Evolutionary conservation across 1,140 invertebrate genomes (phyloP).

Genomic region (Drosophila carrolli): DNA sequence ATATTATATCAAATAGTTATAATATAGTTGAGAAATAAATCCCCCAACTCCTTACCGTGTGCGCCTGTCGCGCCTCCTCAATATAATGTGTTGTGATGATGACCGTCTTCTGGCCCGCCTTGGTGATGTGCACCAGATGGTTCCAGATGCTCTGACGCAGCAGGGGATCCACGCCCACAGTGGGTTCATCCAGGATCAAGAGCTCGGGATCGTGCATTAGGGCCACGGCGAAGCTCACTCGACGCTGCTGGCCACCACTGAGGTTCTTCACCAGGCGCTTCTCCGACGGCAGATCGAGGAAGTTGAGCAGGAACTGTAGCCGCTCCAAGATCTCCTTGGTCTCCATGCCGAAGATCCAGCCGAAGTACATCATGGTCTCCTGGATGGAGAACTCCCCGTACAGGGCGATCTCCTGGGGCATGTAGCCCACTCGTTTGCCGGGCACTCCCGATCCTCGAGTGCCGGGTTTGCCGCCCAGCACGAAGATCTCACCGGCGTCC

Average conservation of each 20-base stretch:
- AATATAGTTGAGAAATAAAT: too few relatives aligned
- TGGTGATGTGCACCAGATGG: constrained; percentile 93
- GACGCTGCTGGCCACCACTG: constrained; percentile 96
- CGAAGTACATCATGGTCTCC: constrained; percentile 98
- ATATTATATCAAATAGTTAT: too few relatives aligned
- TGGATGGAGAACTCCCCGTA: constrained; percentile 97
- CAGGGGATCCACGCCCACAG: constrained; percentile 96
- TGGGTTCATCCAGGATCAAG: constrained; percentile 97
- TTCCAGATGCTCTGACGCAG: constrained; percentile 96
- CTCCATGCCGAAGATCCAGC: constrained; percentile 97
- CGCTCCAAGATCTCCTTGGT: constrained; percentile 91
- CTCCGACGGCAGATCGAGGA: constrained; percentile 94
- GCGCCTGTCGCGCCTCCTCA: constrained; percentile 95
- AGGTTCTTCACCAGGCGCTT: constrained; percentile 95
- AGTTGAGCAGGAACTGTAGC: constrained; percentile 94
- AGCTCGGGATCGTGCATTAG: constrained; percentile 96
- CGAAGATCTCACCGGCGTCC: constrained; percentile 92
- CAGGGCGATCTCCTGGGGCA: constrained; percentile 96
- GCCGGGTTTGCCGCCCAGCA: constrained; percentile 92
- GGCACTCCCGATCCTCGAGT: constrained; percentile 94
- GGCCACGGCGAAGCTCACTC: constrained; percentile 96
- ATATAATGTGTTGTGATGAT: constrained; percentile 98
- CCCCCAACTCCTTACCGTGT: constrained; percentile 87
- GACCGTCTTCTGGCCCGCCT: constrained; percentile 93
- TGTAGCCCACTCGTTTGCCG: constrained; percentile 93